Evolutionary conservation across 2,113 vertebrate genomes (phyloP), one percentile per base, ranked within the genome.

Genomic region (Pardalotus punctatus): DNA sequence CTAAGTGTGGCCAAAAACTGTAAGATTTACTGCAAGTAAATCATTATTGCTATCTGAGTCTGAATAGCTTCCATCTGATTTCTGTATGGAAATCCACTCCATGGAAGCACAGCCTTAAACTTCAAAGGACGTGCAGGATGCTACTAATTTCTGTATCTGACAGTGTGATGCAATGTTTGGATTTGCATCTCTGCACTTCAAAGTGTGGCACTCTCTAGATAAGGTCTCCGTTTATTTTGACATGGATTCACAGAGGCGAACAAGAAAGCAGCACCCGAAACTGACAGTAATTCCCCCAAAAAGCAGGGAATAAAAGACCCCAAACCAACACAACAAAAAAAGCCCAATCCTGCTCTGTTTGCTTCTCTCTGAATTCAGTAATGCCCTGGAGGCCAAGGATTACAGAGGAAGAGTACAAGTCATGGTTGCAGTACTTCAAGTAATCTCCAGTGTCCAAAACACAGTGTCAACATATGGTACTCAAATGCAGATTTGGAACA

Each of bases 121-220:
- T 98, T 99, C 98, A 99, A 99, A 99, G 98, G 96, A 97, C 85
- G 62, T 90, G 96, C 96, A 95, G 91, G 82, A 96, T 95, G 98
- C 98, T 98, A 98, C 98, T 98, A 98, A 98, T 98, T 97, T 97
- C 98, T 97, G 85, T 97, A 97, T 98, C 95, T 97, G 97, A 97
- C 97, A 98, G 97, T 86, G 96, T 98, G 98, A 98, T 97, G 95
- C 97, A 98, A 98, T 97, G 96, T 97, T 97, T 94, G 98, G 98
- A 98, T 98, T 98, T 98, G 97, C 98, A 98, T 98, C 97, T 97
- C 96, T 92, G 96, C 97, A 98, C 98, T 98, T 99, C 98, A 98
- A 99, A 99, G 98, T 88, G 86, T 69, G 97, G 96, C 95, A 97
- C 97, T 82, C 97, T 98, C 98, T 96, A 65, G 86, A 95, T 91